Evolutionary conservation across 2,797 vertebrate genomes (phyloP), one percentile per base, ranked within the genome.

Genomic region (Brachyalestes nurse): DNA sequence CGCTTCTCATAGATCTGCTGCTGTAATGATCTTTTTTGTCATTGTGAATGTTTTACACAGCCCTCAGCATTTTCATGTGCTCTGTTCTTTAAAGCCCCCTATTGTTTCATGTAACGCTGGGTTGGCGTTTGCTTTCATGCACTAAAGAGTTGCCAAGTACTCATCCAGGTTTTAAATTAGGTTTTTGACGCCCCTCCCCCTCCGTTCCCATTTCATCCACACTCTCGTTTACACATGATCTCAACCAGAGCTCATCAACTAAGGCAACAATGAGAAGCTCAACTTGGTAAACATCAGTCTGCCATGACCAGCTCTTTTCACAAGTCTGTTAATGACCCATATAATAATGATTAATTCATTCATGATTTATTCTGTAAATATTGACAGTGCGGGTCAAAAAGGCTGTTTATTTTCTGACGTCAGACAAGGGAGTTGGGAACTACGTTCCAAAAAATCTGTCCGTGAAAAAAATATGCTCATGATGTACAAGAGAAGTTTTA

Each of bases 11-110:
- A 76, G 66, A 84, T 57, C 79, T 86, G 85, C 86, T 86, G 83
- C 34, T 78, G 78, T 78, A 86, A 89, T 79, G 82, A 75, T 77
- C 76, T 85, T 84, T 84, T 85, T 82, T 38, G 64, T 77, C 57
- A 45, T 21, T 0, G 13, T 60, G 55, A 85, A 81, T 81, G 77
- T 84, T 87, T 84, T 85, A 72, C 78, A 83, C 77, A 79, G 83
- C 82, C n/a, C 74, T 83, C 81, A 82, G 85, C 75, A 80, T 72
- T 81, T 85, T 51, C 57, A 78, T 40, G 5, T 9, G 9, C 60
- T 80, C 42, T n/a, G 49, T 62, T 51, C 61, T 57, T 77, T 78
- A 87, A 87, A 83, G 76, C 84, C 83, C 55, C 34, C 80, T 74
- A 86, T 87, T 87, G 86, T 87, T 78, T 45, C n/a, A 66, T 16